These are phyloP conservation scores for Boloria euphrosyne DNA, from an alignment of 2,888 invertebrate species.

Conservation along the genomic window DNA sequence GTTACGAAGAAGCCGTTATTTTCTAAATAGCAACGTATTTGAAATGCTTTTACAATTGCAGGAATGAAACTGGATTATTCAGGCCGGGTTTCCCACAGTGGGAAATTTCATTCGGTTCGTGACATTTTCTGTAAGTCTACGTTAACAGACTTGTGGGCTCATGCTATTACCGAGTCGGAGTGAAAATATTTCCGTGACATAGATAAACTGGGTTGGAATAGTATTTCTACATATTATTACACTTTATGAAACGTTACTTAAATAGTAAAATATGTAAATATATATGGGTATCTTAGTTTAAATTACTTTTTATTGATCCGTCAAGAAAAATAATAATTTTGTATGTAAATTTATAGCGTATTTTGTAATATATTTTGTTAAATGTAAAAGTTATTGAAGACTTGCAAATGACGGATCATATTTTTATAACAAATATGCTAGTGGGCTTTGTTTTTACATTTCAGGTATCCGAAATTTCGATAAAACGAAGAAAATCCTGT, in stretches of 20 bases:
- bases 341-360: too few relatives aligned
- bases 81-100: conserved; percentile 28
- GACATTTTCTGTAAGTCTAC: conserved; percentile 28
- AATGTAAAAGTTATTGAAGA: too few relatives aligned
- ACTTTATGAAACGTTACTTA: background rate
- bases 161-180: background rate
- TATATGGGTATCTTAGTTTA: too few relatives aligned
- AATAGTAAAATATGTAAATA: background rate
- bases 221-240: background rate
- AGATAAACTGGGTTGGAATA: conserved; percentile 8
- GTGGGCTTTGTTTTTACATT: too few relatives aligned
- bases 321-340: too few relatives aligned
- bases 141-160: conserved; percentile 20
- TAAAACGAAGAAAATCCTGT: too few relatives aligned
- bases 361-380: too few relatives aligned
- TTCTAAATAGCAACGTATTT: conserved; percentile 40
- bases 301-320: too few relatives aligned
- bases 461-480: too few relatives aligned
- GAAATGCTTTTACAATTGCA: conserved; percentile 18
- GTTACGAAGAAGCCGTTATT: conserved; percentile 8
- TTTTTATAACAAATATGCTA: too few relatives aligned
- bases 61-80: conserved; percentile 25
- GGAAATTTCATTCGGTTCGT: conserved; percentile 27
- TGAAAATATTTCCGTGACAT: conserved; percentile 12
- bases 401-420: too few relatives aligned